A percentile compares a stretch with the other conserved stretches of the same genome.
phyloP scores from a whole-genome alignment of 1,140 invertebrate species.

The Drosophila nigrodunni region DNA sequence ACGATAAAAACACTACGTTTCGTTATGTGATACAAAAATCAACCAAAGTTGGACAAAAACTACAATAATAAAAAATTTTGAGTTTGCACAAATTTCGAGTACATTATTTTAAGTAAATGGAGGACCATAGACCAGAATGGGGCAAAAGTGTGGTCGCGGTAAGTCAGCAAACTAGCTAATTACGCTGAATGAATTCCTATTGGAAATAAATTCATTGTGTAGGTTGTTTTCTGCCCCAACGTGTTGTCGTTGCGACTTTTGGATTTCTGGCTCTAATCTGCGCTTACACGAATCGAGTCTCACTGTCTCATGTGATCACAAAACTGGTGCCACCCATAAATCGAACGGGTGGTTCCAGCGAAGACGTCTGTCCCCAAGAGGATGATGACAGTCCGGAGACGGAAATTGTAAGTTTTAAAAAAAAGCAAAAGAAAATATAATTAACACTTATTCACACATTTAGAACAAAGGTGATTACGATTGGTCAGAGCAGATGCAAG shows the following conservation, averaged over 20 bases:
- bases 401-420: neutral
- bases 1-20: too few species aligned
- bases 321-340: conserved; percentile 24
- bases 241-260: conserved; percentile 20
- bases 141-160: conserved; percentile 17
- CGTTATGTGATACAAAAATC: too few species aligned
- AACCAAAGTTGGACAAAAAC: neutral
- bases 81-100: neutral
- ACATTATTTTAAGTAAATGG: conserved; percentile 20
- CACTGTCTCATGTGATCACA: conserved; percentile 39
- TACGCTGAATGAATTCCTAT: too few species aligned
- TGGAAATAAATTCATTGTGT: neutral
- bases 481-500: conserved; percentile 46
- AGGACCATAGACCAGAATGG: conserved; percentile 25
- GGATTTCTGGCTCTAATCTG: conserved; percentile 21
- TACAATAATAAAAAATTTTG: neutral
- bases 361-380: conserved; percentile 19
- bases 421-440: neutral
- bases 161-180: neutral
- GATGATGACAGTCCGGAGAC: neutral
- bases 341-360: conserved; percentile 7
- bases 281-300: conserved; percentile 33
- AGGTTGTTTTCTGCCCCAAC: conserved; percentile 37
- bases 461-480: conserved; percentile 27
- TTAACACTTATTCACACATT: neutral